phyloP scores from a whole-genome alignment of 2,113 vertebrate genomes.

The Cygnus atratus region DNA sequence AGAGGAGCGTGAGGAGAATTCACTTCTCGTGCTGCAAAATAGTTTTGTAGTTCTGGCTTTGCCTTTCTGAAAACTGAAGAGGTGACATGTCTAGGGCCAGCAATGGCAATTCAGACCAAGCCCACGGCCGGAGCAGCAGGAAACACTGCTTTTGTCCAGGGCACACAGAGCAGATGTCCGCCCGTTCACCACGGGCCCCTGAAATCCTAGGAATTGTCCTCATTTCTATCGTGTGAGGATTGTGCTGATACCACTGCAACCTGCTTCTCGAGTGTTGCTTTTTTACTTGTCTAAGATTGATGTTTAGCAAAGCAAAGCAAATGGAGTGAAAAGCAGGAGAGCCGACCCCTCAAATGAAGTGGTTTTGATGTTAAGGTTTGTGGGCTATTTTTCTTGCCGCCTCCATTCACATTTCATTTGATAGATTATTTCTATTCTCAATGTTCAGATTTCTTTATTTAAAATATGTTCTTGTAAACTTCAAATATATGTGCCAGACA shows the following conservation, averaged over 20 bases:
- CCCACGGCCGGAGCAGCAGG: not conserved
- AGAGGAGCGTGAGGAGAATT: not conserved
- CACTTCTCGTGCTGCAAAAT: not conserved
- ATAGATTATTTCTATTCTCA: not conserved
- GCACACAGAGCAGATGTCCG: fast-evolving
- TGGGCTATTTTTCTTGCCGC: fast-evolving
- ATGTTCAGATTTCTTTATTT: not conserved
- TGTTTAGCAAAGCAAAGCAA: not conserved
- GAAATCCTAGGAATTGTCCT: not conserved
- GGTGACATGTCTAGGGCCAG: not conserved
- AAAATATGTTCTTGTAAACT: not conserved
- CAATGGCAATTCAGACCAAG: not conserved
- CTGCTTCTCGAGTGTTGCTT: not conserved
- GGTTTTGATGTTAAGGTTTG: not conserved
- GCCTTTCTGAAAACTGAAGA: not conserved
- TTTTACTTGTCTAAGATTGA: fast-evolving
- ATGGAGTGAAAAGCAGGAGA: not conserved
- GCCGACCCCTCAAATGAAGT: not conserved
- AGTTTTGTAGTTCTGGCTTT: not conserved
- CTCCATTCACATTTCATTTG: fast-evolving
- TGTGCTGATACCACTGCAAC: fast-evolving
- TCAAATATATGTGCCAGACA: not conserved
- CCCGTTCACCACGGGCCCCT: not conserved
- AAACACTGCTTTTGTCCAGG: not conserved
- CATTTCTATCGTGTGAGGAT: not conserved